Base-by-base conservation (phyloP, 2,888 invertebrate species). In the Tachina fera region DNA sequence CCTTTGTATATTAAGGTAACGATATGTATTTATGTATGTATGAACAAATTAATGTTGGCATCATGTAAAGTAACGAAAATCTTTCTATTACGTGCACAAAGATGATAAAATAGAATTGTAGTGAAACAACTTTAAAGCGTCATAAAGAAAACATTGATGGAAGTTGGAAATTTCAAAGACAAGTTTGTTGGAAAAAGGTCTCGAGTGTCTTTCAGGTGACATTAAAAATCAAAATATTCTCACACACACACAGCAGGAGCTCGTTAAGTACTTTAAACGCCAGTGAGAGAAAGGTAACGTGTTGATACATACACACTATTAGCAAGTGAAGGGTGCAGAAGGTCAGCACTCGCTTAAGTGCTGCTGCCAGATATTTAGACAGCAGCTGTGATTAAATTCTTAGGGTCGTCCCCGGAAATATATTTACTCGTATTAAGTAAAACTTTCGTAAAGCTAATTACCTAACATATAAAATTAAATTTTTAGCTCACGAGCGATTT, bases 151-250 rank as follows among this genome's bases (percentile, higher is more conserved):
- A 76, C 67, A 79, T 72, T 76, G 86, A 79, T 65, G 72, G 39
- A 43, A 82, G 72, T 76, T 61, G 67, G 9, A 81, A 74, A 45
- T 39, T 74, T 58, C 45, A 68, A 74, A 68, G 74, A 41, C 53
- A 79, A 47, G n/a, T 16, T 70, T 53, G 43, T 19, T 47, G 45
- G 31, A 45, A 58, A 71, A 82, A 79, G 75, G 78, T 85, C 86
- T 86, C 76, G 80, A 86, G 86, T 83, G 86, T 58, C 79, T 83
- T 86, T 77, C 79, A 86, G 86, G 83, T 86, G 86, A 86, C 86
- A 86, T 86, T 83, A 86, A 83, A 83, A 86, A 83, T 86, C 83
- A 83, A 63, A 85, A 82, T 63, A 75, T 82, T 85, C 81, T 65
- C 67, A 74, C 77, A 31, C 31, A 31, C 31, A 31, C 31, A 31